Conservation (phyloP, 1,140 invertebrate genomes). For the Drosophila ercepeae region DNA sequence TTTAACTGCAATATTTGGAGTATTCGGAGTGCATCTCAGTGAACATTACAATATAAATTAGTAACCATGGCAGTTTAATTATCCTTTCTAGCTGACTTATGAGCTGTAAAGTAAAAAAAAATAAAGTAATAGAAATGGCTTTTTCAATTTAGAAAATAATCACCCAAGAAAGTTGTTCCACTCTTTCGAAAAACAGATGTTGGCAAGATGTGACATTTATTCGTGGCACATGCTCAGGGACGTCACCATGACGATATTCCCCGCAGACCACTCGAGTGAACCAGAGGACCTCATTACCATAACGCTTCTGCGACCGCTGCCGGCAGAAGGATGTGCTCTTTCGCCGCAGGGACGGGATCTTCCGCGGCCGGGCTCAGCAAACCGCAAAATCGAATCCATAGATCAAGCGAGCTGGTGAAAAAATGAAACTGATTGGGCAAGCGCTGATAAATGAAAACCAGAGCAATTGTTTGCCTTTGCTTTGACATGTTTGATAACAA, state of each 20-base stretch:
- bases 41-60: too few species aligned
- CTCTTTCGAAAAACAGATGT: neutral
- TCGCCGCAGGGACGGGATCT: conserved; percentile 58
- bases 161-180: neutral
- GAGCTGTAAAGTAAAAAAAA: too few species aligned
- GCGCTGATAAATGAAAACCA: conserved; percentile 77
- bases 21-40: too few species aligned
- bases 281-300: conserved; percentile 30
- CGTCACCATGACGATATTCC: conserved; percentile 13
- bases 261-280: conserved; percentile 37
- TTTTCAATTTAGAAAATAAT: neutral
- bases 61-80: too few species aligned
- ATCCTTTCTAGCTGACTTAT: too few species aligned
- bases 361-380: conserved; percentile 61
- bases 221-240: conserved; percentile 61
- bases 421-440: conserved; percentile 59
- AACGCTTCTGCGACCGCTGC: conserved; percentile 38
- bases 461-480: conserved; percentile 80
- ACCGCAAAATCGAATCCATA: conserved; percentile 79
- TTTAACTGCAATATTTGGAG: too few species aligned
- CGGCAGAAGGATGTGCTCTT: conserved; percentile 42
- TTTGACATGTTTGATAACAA: conserved; percentile 83
- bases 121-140: neutral
- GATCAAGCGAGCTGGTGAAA: conserved; percentile 58
- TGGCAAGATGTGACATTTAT: conserved; percentile 12